These are phyloP conservation scores for Centropyge bicolor DNA, from an alignment of 2,797 vertebrate genomes.

Conservation along the genomic window DNA sequence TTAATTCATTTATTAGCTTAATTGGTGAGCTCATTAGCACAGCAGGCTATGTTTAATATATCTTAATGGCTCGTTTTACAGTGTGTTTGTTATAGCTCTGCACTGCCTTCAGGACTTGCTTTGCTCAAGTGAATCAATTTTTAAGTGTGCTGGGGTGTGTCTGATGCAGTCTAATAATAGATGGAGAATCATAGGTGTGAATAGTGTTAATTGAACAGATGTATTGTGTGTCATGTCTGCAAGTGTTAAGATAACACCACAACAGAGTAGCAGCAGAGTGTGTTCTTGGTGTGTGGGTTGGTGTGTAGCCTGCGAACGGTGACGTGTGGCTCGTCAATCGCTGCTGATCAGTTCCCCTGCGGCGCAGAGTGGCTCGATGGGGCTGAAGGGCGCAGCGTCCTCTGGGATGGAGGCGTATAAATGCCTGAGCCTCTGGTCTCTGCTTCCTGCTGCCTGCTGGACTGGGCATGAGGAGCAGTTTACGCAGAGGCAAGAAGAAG, in stretches of 20 bases:
- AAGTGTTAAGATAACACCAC: not conserved
- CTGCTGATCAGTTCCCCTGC: conserved; percentile 67
- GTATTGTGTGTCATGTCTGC: not conserved
- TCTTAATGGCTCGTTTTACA: not conserved
- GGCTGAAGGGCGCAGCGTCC: conserved; percentile 81
- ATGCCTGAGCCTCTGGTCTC: conserved; percentile 49
- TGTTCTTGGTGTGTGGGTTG: conserved; percentile 14
- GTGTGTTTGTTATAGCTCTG: not conserved
- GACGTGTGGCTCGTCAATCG: conserved; percentile 58
- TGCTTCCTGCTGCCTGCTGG: conserved; percentile 42
- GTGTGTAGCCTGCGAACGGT: conserved; percentile 35
- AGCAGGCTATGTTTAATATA: conserved; percentile 37
- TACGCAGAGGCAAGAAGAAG: conserved; percentile 41
- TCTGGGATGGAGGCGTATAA: conserved; percentile 78
- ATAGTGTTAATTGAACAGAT: not conserved
- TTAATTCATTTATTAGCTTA: conserved; percentile 32
- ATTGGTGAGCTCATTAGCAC: conserved; percentile 50
- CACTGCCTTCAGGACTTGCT: not conserved
- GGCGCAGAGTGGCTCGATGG: conserved; percentile 72
- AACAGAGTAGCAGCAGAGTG: not conserved
- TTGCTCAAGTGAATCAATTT: not conserved
- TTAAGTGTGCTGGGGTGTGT: not conserved
- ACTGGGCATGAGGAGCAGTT: conserved; percentile 65
- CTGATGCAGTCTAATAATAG: not conserved
- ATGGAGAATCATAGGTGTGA: conserved; percentile 5